Evolutionary conservation across 2,888 invertebrate genomes (phyloP).

Genomic region (Andrena marginata): DNA sequence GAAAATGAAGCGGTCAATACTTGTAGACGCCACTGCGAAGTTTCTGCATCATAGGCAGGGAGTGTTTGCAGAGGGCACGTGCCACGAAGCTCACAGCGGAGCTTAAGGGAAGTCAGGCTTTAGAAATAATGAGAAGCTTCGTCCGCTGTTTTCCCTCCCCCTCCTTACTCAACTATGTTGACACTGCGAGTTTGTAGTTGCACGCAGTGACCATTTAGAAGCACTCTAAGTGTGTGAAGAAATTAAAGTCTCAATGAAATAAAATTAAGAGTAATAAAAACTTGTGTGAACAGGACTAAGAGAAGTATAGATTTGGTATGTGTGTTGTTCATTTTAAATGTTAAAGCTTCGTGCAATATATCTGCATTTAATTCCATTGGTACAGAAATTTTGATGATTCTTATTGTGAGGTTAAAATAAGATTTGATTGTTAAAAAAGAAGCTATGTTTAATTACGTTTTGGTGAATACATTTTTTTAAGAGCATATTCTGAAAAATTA

Average conservation of each 20-base stretch:
- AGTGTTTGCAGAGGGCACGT: conserved; percentile 77
- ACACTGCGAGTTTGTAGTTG: conserved; percentile 35
- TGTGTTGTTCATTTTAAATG: no score
- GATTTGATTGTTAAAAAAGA: no score
- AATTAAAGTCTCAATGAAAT: not conserved
- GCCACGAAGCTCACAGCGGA: conserved; percentile 72
- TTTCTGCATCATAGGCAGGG: conserved; percentile 51
- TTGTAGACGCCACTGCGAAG: conserved; percentile 53
- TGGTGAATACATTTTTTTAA: no score
- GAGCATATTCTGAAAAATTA: no score
- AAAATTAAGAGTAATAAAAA: not conserved
- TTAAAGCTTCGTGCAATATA: no score
- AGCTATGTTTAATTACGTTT: no score
- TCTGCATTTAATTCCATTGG: no score
- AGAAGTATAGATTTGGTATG: no score
- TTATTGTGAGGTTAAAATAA: no score
- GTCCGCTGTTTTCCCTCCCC: conserved; percentile 43
- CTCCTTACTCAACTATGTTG: conserved; percentile 8
- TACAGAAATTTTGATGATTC: no score
- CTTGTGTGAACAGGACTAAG: not conserved
- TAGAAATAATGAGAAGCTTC: conserved; percentile 73
- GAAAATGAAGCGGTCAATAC: conserved; percentile 58
- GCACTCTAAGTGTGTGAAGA: not conserved
- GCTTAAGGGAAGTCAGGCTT: conserved; percentile 78
- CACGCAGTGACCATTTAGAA: conserved; percentile 31